phyloP scores from a whole-genome alignment of 30 jellyfish, hydroid and myxozoan genomes.

The Aurelia sp. region DNA sequence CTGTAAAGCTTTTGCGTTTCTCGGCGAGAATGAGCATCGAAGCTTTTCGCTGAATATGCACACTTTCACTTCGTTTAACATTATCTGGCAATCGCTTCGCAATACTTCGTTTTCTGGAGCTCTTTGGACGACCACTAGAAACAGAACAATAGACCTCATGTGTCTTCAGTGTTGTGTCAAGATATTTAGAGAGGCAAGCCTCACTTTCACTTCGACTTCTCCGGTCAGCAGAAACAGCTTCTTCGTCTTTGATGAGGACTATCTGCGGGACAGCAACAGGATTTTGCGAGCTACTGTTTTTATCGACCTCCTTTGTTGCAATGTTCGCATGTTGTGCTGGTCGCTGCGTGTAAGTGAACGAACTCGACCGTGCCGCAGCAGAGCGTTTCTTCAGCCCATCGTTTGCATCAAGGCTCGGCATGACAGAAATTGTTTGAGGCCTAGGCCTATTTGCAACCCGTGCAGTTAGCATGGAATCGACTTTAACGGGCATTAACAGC shows the following conservation, averaged over 20 bases:
- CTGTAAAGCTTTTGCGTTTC: slow-evolving; percentile 83
- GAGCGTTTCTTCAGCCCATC: slow-evolving; percentile 13
- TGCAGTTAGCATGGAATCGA: slow-evolving; percentile 62
- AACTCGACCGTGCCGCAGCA: slow-evolving; percentile 34
- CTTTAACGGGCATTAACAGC: slow-evolving; percentile 38
- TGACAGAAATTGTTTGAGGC: slow-evolving; percentile 52
- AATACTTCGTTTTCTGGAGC: slow-evolving; percentile 42
- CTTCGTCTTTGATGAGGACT: slow-evolving; percentile 6
- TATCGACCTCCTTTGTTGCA: too few species aligned
- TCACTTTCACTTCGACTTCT: slow-evolving; percentile 31
- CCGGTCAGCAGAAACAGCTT: background rate
- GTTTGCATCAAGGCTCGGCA: background rate
- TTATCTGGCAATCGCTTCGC: slow-evolving; percentile 59
- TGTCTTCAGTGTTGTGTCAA: slow-evolving; percentile 65
- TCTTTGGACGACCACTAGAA: slow-evolving; percentile 50
- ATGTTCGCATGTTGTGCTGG: too few species aligned
- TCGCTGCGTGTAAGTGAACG: background rate
- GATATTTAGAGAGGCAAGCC: slow-evolving; percentile 76
- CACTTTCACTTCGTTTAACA: slow-evolving; percentile 63
- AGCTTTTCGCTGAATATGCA: slow-evolving; percentile 85
- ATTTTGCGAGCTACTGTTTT: too few species aligned
- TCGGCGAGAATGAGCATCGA: slow-evolving; percentile 83
- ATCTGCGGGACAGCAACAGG: too few species aligned
- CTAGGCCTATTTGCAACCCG: slow-evolving; percentile 10
- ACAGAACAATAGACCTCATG: slow-evolving; percentile 85